Percentiles rank a stretch among this genome's conserved stretches.
phyloP scores from a whole-genome alignment of 1,140 invertebrate genomes.

The Drosophila albomicans region DNA sequence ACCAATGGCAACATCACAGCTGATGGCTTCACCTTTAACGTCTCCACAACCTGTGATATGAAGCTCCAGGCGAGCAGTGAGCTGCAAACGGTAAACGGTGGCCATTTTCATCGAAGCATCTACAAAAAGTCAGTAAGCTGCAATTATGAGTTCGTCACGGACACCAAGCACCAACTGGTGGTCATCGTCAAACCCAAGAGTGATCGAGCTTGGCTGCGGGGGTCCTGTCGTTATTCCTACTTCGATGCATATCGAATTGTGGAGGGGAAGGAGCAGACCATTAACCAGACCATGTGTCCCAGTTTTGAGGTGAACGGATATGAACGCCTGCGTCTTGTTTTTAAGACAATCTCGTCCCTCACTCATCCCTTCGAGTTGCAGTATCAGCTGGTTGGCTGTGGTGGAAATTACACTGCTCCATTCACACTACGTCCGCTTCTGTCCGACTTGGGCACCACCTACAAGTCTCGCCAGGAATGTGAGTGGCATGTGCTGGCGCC shows the following conservation, averaged over 20 bases:
- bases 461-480: slow-evolving; percentile 87
- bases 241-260: slow-evolving; percentile 40
- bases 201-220: background rate
- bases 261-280: slow-evolving; percentile 14
- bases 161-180: slow-evolving; percentile 42
- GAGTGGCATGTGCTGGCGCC: slow-evolving; percentile 92
- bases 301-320: slow-evolving; percentile 60
- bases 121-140: slow-evolving; percentile 8
- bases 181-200: slow-evolving; percentile 31
- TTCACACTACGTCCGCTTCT: slow-evolving; percentile 80
- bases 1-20: slow-evolving; percentile 88
- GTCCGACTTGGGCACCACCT: slow-evolving; percentile 22
- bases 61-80: slow-evolving; percentile 86
- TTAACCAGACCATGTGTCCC: slow-evolving; percentile 45
- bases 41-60: slow-evolving; percentile 89
- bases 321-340: slow-evolving; percentile 28
- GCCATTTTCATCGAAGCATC: background rate
- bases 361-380: slow-evolving; percentile 85
- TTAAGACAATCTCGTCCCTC: slow-evolving; percentile 59
- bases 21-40: slow-evolving; percentile 89
- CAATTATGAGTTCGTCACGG: slow-evolving; percentile 36
- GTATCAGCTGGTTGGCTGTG: slow-evolving; percentile 86
- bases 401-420: slow-evolving; percentile 85
- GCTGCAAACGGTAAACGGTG: slow-evolving; percentile 76
- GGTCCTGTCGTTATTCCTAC: background rate